Percentiles rank a stretch among this genome's conserved stretches.
Conservation (phyloP, 2,888 invertebrate species). For the Xestia ashworthii region DNA sequence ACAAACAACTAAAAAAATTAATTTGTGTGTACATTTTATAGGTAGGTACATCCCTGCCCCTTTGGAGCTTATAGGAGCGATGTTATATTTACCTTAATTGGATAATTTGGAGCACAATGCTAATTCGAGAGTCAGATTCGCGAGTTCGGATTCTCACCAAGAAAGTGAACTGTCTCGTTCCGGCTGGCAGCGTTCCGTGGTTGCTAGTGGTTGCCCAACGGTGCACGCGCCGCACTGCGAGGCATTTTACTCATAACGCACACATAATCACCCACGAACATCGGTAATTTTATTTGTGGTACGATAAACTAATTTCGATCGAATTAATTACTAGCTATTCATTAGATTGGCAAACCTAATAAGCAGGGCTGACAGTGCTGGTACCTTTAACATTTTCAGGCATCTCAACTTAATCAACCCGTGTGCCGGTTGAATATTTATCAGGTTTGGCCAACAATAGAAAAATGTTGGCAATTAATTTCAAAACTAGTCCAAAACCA, state of each 20-base stretch:
- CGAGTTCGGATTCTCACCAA: slow-evolving; percentile 76
- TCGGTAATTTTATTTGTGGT: slow-evolving; percentile 49
- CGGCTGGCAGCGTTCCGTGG: slow-evolving; percentile 73
- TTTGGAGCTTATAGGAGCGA: background rate
- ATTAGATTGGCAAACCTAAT: slow-evolving; percentile 6
- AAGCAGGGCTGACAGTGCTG: background rate
- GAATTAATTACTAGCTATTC: slow-evolving; percentile 32
- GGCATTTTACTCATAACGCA: slow-evolving; percentile 57
- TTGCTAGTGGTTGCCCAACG: slow-evolving; percentile 77
- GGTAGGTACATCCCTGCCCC: background rate
- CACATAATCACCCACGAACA: slow-evolving; percentile 55
- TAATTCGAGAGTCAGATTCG: slow-evolving; percentile 33
- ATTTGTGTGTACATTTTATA: background rate
- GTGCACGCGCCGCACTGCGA: slow-evolving; percentile 52
- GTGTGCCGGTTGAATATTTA: slow-evolving; percentile 7
- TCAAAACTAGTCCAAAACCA: slow-evolving; percentile 21
- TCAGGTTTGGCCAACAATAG: slow-evolving; percentile 6
- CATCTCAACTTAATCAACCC: background rate
- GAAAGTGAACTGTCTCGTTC: slow-evolving; percentile 85
- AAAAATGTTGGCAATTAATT: slow-evolving; percentile 20
- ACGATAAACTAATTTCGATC: slow-evolving; percentile 33
- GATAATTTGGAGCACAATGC: slow-evolving; percentile 21
- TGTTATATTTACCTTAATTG: background rate
- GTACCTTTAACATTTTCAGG: background rate
- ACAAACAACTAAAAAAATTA: background rate